Conservation (phyloP, 1,140 invertebrate species). For the Cotesia glomerata region DNA sequence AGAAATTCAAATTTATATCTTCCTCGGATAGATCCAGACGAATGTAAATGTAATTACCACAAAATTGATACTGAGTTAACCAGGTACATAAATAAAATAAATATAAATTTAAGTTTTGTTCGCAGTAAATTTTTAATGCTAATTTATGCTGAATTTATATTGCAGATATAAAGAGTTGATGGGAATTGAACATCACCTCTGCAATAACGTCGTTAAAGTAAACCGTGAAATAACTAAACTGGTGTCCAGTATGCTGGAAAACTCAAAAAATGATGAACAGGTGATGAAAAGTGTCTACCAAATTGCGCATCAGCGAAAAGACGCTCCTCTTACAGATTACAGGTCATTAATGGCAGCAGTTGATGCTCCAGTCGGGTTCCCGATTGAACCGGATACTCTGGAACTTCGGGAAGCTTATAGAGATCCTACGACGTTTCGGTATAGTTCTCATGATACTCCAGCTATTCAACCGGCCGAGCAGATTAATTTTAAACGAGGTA, state of each 20-base stretch:
- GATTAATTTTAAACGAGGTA: constrained; percentile 52
- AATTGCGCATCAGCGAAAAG: constrained; percentile 64
- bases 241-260: constrained; percentile 65
- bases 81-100: constrained; percentile 29
- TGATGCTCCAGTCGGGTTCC: constrained; percentile 55
- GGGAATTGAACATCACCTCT: constrained; percentile 65
- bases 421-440: constrained; percentile 60
- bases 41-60: constrained; percentile 41
- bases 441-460: constrained; percentile 50
- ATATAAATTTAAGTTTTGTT: not conserved
- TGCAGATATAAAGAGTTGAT: constrained; percentile 65
- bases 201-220: constrained; percentile 62
- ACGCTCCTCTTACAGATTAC: constrained; percentile 50
- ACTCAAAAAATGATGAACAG: constrained; percentile 65
- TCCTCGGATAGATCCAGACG: constrained; percentile 31
- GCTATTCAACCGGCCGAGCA: constrained; percentile 53
- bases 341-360: constrained; percentile 56
- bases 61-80: constrained; percentile 30
- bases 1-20: constrained; percentile 39
- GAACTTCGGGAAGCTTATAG: constrained; percentile 55
- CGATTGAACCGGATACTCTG: constrained; percentile 50
- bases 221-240: constrained; percentile 66
- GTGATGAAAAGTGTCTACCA: constrained; percentile 69
- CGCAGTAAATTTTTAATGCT: not conserved
- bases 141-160: constrained; percentile 57